Evolutionary conservation across 2,888 invertebrate genomes (phyloP), one percentile per base, ranked within the genome.

Genomic region (Drosophila limbata): DNA sequence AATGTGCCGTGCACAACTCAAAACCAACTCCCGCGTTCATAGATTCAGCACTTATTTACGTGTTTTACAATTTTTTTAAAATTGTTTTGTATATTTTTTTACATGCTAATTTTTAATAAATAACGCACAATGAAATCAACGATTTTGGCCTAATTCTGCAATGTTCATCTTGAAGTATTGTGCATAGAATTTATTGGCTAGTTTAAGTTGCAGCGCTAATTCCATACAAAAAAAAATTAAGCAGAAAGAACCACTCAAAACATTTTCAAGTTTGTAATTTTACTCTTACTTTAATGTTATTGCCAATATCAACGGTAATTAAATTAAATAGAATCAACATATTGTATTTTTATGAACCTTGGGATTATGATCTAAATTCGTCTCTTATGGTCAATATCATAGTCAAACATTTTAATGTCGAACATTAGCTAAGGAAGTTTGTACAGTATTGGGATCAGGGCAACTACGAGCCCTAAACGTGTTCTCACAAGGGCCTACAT

Each of bases 401-500:
- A 52, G 13, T 51, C 21, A 48, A 60, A 79, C 48, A 74, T 63
- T 50, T 42, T 35, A 63, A 48, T 63, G 56, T 56, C 63, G 39
- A 47, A 37, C 33, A 21, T 47, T 25, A 55, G 45, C 45, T 62
- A 39, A 19, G 44, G 17, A 45, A 55, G 11, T 62, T 47, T 62
- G 31, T 62, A 62, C 62, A 62, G 10, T 33, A 8, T 35, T 15
- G 25, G 8, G 17, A 4, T 69, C 56, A 73, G 19, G 65, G 62
- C 60, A 63, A 8, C 2, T 1, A 39, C 45, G 10, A 4, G 31
- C 40, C 3, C 1, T 31, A 33, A 4, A 33, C 11, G 11, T 44
- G 10, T 6, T 48, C 69, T 77, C 56, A 85, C 53, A 73, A 15
- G 93, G 94, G 82, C 94, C 93, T 37, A 81, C 84, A 85, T 69